Conservation (phyloP, 2,888 invertebrate species). For the Cerceris ruficornis region DNA sequence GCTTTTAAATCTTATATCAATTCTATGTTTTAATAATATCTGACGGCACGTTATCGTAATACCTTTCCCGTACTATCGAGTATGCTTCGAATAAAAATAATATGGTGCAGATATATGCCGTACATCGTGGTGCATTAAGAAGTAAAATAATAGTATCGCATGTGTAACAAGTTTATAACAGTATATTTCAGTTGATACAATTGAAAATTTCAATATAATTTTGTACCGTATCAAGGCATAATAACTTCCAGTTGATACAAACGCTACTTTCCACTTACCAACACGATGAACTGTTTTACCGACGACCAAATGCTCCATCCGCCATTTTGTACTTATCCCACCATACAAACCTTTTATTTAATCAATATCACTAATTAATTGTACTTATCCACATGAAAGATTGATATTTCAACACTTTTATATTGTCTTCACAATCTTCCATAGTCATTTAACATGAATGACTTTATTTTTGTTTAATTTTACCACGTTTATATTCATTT, state of each 20-base stretch:
- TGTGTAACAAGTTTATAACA: not conserved
- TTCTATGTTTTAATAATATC: too few relatives aligned
- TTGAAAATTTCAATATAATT: conserved; percentile 30
- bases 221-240: not conserved
- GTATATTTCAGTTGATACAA: not conserved
- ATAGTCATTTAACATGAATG: too few relatives aligned
- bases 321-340: conserved; percentile 28
- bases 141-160: too few relatives aligned
- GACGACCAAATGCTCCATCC: conserved; percentile 21
- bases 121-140: too few relatives aligned
- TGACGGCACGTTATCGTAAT: too few relatives aligned
- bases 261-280: conserved; percentile 45
- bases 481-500: too few relatives aligned
- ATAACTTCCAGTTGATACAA: not conserved
- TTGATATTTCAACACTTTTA: not conserved
- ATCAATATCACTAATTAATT: not conserved
- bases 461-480: too few relatives aligned
- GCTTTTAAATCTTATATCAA: too few relatives aligned
- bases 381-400: not conserved
- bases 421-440: too few relatives aligned
- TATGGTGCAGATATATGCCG: too few relatives aligned
- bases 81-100: too few relatives aligned
- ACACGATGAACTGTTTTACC: conserved; percentile 41
- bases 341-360: not conserved
- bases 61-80: too few relatives aligned